A percentile compares a stretch with the other conserved stretches of the same genome.
Evolutionary conservation across 2,888 invertebrate species (phyloP).

Genomic region (Eupithecia insigniata): DNA sequence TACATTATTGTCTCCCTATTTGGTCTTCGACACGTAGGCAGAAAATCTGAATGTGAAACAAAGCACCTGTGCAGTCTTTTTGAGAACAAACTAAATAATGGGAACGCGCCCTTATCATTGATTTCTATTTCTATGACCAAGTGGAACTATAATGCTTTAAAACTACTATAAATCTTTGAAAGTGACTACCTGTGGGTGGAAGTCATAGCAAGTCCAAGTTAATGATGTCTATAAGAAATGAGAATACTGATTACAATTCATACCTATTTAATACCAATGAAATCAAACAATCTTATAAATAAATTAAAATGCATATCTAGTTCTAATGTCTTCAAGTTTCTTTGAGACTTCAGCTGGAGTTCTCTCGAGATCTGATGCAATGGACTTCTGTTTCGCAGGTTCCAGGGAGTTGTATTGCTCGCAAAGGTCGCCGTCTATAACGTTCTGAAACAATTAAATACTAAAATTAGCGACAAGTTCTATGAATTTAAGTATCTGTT

Average conservation of each 20-base stretch:
- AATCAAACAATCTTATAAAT: slow-evolving; percentile 24
- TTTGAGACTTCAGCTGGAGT: slow-evolving; percentile 99
- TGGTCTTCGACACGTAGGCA: too few species aligned
- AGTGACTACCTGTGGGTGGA: too few species aligned
- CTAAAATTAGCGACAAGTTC: neutral
- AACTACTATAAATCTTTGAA: too few species aligned
- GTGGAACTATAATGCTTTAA: too few species aligned
- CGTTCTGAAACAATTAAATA: slow-evolving; percentile 88
- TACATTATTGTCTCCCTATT: too few species aligned
- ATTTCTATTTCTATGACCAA: too few species aligned
- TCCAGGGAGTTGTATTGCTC: slow-evolving; percentile 99
- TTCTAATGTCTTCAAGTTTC: slow-evolving; percentile 99
- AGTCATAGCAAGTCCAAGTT: neutral
- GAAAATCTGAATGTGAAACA: too few species aligned
- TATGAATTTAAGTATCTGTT: neutral
- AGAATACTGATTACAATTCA: slow-evolving; percentile 5
- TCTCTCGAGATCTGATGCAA: slow-evolving; percentile 96
- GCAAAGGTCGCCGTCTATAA: slow-evolving; percentile 99
- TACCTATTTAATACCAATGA: slow-evolving; percentile 39
- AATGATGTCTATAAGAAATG: neutral
- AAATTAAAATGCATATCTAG: slow-evolving; percentile 98
- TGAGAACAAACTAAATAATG: too few species aligned
- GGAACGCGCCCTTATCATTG: too few species aligned
- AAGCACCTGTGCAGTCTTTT: too few species aligned
- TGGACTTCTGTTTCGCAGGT: slow-evolving; percentile 95